Evolutionary conservation across 2,888 invertebrate genomes (phyloP), one percentile per base, ranked within the genome.

Genomic region (Abscondita cerata): DNA sequence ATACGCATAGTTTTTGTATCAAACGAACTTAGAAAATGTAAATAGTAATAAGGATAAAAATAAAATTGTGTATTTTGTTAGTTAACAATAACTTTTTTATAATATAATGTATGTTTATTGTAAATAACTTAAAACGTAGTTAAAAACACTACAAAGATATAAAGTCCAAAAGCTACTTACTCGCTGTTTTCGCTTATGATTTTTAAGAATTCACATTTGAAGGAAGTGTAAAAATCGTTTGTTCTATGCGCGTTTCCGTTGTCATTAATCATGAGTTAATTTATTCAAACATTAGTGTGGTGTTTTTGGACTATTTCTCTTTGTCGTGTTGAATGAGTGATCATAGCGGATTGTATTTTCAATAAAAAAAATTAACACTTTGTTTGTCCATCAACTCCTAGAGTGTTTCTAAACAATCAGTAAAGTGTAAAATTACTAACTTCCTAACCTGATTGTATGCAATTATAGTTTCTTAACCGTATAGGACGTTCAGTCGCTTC

Each of bases 111-210:
- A 6, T 25, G 25, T 25, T 25, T 25, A n/a, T 33, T 33, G n/a
- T 13, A 3, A 38, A 12, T 38, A 13, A 12, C 3, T 12, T 11
- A 41, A 15, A 9, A 41, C 9, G 18, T 16, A 41, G 18, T 9
- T 25, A 6, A 41, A 59, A 53, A 55, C 60, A 60, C 51, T 60
- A 56, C 55, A 57, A 56, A 59, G 57, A 50, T 52, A 56, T 61
- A 61, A 56, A 61, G 55, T 56, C 61, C 56, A 61, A 57, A 52
- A 52, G 51, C 31, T 20, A 40, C 44, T 40, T 40, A 12, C 2
- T 40, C 15, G 15, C n/a, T n/a, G n/a, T n/a, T n/a, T n/a, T n/a
- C n/a, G n/a, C n/a, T n/a, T n/a, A n/a, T n/a, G n/a, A n/a, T n/a
- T n/a, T n/a, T n/a, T n/a, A n/a, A n/a, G 8, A 40, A 40, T 40